Evolutionary conservation across 2,797 vertebrate species (phyloP), one percentile per base, ranked within the genome.

Genomic region (Loriculus beryllinus): DNA sequence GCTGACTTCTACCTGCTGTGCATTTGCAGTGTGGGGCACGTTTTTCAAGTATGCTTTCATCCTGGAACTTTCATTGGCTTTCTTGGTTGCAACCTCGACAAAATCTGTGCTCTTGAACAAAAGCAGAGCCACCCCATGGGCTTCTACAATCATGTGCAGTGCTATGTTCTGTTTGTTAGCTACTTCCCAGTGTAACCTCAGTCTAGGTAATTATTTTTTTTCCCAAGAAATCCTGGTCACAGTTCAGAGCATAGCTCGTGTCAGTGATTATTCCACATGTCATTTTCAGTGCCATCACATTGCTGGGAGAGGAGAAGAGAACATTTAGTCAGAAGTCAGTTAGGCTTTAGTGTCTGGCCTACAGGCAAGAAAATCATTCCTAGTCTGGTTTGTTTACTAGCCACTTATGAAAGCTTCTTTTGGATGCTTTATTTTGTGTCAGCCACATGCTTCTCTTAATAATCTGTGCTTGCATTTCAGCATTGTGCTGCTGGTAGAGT

Each of bases 91-190:
- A 42, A 26, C 40, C 86, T 23, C 25, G n/a, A 43, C 59, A 17
- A 6, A 12, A 2, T 45, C 22, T 52, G 17, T 48, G 47, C n/a
- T 67, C 13, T 7, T 13, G 39, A 67, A 1, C 37, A 81, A 81
- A 90, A 81, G 65, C 65, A 79, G 76, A 67, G 49, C 45, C 31
- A 31, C 56, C 19, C 42, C 31, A 3, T 39, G 42, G 21, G 28
- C n/a, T 31, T 16, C 3, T 54, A 13, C 17, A 25, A 0, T 33
- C 25, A 15, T 1, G 0, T 45, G 31, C 37, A 17, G 12, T 14
- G 42, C 57, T 48, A 17, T 47, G 1, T 70, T 78, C 39, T 62
- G 31, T 56, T 80, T 51, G 28, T 37, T 91, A 35, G 18, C 1
- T 48, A 21, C 18, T 63, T 59, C 29, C 35, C 43, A n/a, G 37